These are phyloP conservation scores for Nipponacmea schrenckii DNA, from an alignment of 2,888 invertebrate genomes.

Conservation along the genomic window DNA sequence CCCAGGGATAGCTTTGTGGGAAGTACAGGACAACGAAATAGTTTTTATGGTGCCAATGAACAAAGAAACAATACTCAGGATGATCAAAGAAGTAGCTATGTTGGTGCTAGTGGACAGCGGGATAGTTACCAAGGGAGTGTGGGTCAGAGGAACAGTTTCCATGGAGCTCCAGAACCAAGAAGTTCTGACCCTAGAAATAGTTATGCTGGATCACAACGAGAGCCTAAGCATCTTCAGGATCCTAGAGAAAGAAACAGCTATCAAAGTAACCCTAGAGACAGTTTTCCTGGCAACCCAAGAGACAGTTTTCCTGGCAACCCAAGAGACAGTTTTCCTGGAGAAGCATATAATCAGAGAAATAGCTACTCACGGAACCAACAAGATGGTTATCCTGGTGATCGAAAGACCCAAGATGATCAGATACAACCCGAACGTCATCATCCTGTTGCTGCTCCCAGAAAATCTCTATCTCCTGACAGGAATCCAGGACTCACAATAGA, in stretches of 20 bases:
- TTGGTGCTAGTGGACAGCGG: not conserved
- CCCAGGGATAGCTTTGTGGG: conserved; percentile 11
- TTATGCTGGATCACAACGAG: conserved; percentile 6
- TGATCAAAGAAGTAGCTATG: not conserved
- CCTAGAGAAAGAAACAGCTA: not conserved
- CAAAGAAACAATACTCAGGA: not conserved
- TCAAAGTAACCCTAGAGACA: not conserved
- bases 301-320: conserved; percentile 9
- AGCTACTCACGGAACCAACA: not conserved
- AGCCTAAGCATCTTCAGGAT: not conserved
- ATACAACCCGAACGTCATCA: not conserved
- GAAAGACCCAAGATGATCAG: not conserved
- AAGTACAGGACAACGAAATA: not conserved
- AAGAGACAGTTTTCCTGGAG: conserved; percentile 6
- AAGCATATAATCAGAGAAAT: not conserved
- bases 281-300: conserved; percentile 17
- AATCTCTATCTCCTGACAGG: not conserved
- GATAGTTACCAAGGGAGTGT: not conserved
- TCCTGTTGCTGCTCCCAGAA: conserved; percentile 3
- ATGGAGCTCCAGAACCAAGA: conserved; percentile 7
- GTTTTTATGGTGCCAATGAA: not conserved
- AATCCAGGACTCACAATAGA: conserved; percentile 28
- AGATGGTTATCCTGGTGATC: not conserved
- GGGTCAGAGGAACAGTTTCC: conserved; percentile 11
- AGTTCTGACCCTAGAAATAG: conserved; percentile 8